Base-by-base conservation (phyloP, 1,140 invertebrate species). In the Radopholus similis region DNA sequence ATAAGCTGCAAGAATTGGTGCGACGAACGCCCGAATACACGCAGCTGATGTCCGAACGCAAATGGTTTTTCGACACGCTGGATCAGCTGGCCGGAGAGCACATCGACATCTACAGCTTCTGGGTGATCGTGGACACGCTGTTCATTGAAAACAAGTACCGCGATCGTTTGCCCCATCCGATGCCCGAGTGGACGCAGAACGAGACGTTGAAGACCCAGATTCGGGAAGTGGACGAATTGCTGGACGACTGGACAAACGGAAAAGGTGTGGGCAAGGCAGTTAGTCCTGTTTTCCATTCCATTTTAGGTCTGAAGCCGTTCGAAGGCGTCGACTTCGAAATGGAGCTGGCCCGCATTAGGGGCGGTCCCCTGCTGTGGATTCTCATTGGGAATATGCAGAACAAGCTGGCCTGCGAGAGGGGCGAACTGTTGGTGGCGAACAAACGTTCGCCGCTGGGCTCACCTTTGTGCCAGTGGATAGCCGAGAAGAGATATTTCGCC, bases 281-380 rank as follows among this genome's bases (percentile, higher is more conserved):
- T 54, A 18, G 9, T 63, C 30, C 40, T 11, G 2, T 4, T 32
- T 4, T 63, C 28, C 26, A 63, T 35, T 44, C 13, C 21, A 15
- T 66, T 66, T 23, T 32, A 70, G 68, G 68, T 9, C 4, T 70
- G 6, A 35, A 54, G 35, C 64, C 68, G 5, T 72, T 55, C 56
- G 60, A 74, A 26, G 74, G 74, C 21, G 40, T 77, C n/a, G 54
- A 74, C 38, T 76, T 74, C 38, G 15, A 35, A 26, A 44, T 66
- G 18, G 72, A 74, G 53, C 26, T 74, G 23, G 66, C 72, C 15
- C 54, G 59, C 40, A 64, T 74, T 15, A 58, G 56, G 53, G 72
- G 72, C 38, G 72, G 72, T 0, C 23, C 44, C 6, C 32, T 74
- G 6, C 49, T 74, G 21, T 77, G 63, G 64, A 9, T 28, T 15